These are phyloP conservation scores for Toxotes lorentzi DNA, from an alignment of 2,797 vertebrate species.

Conservation along the genomic window DNA sequence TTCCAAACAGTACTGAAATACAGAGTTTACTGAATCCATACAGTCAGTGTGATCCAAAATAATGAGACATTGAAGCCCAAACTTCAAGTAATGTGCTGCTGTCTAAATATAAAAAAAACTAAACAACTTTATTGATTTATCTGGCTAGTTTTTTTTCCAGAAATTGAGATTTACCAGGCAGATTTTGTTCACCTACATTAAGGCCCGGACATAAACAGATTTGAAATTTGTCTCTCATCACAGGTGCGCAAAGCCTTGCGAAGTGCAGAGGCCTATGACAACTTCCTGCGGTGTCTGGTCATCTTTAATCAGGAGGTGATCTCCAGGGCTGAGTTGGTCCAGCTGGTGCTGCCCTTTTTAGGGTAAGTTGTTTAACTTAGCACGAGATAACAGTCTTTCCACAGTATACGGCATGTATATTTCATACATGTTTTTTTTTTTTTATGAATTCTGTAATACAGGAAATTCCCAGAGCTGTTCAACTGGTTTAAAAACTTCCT, in stretches of 20 bases:
- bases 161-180: neutral
- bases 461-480: conserved; percentile 98
- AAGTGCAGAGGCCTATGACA: conserved; percentile 96
- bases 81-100: neutral
- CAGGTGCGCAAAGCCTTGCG: conserved; percentile 97
- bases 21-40: neutral
- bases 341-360: conserved; percentile 96
- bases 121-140: neutral
- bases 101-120: too few relatives aligned
- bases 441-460: conserved; percentile 56
- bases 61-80: neutral
- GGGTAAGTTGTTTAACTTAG: conserved; percentile 86
- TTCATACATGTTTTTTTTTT: neutral
- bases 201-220: neutral
- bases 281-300: conserved; percentile 96
- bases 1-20: neutral
- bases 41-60: neutral
- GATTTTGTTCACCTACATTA: neutral
- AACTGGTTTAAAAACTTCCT: conserved; percentile 99
- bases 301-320: conserved; percentile 99
- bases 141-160: too few relatives aligned
- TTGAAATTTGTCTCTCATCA: neutral
- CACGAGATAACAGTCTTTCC: neutral
- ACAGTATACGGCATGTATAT: accelerated
- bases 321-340: conserved; percentile 95